These are phyloP conservation scores for Chaetogeoica ovagalla DNA, from an alignment of 2,888 invertebrate species.

Conservation along the genomic window DNA sequence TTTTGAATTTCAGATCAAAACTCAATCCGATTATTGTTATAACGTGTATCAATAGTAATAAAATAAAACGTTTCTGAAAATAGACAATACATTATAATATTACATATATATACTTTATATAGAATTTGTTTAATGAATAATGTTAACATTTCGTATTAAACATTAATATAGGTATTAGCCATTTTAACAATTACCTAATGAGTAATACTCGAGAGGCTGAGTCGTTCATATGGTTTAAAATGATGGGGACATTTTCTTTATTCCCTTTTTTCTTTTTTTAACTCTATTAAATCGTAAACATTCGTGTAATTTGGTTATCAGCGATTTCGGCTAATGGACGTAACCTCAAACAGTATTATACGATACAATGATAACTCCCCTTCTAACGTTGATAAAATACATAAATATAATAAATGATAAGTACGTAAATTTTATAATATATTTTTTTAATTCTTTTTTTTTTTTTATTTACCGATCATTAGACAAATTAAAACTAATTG, in stretches of 20 bases:
- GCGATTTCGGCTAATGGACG: neutral
- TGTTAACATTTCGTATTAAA: too few relatives aligned
- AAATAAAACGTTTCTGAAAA: neutral
- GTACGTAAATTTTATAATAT: slow-evolving; percentile 20
- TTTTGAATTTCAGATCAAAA: neutral
- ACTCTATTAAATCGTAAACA: neutral
- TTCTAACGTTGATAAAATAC: slow-evolving; percentile 27
- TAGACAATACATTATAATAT: neutral
- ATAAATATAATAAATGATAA: slow-evolving; percentile 46
- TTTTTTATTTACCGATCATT: slow-evolving; percentile 39
- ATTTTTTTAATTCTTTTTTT: slow-evolving; percentile 5
- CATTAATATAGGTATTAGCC: too few relatives aligned
- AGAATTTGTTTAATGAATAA: too few relatives aligned
- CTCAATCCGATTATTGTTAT: neutral
- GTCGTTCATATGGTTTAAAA: too few relatives aligned
- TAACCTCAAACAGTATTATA: slow-evolving; percentile 11
- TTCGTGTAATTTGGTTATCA: neutral
- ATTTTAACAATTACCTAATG: too few relatives aligned
- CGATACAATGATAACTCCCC: slow-evolving; percentile 33
- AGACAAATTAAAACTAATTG: slow-evolving; percentile 47
- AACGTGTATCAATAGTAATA: too few relatives aligned
- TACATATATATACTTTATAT: too few relatives aligned
- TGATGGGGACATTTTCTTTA: too few relatives aligned
- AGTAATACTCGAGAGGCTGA: too few relatives aligned
- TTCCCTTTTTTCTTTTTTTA: too few relatives aligned